phyloP scores from a whole-genome alignment of 2,797 vertebrate species.

The Trachurus trachurus region DNA sequence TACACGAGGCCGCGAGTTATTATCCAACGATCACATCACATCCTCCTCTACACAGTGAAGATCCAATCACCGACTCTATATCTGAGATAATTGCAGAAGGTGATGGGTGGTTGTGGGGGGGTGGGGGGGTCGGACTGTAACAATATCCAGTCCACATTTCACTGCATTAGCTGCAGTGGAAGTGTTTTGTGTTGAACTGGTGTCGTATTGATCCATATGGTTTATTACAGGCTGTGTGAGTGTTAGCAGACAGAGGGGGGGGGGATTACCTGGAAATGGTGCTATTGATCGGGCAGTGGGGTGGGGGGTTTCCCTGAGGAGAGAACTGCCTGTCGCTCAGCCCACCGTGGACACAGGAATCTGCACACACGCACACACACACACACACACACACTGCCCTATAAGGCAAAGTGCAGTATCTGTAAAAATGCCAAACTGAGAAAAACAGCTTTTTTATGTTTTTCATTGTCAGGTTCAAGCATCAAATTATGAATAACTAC shows the following conservation, averaged over 20 bases:
- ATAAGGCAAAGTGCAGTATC: too few relatives aligned
- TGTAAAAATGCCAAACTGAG: too few relatives aligned
- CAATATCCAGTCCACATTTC: constrained; percentile 59
- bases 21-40: constrained; percentile 1
- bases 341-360: constrained; percentile 37
- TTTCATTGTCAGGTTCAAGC: too few relatives aligned
- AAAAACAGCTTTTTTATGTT: too few relatives aligned
- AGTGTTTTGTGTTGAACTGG: constrained; percentile 71
- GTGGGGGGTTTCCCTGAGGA: constrained; percentile 53
- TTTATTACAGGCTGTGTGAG: constrained; percentile 73
- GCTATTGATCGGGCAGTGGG: constrained; percentile 66
- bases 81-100: constrained; percentile 23
- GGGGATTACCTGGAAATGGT: constrained; percentile 78
- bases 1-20: not conserved
- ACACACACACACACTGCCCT: too few relatives aligned
- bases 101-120: constrained; percentile 5
- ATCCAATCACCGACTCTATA: constrained; percentile 14
- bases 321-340: constrained; percentile 51
- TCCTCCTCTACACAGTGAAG: not conserved
- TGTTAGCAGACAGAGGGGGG: constrained; percentile 66
- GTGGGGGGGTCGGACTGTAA: constrained; percentile 23
- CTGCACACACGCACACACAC: constrained; percentile 39
- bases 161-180: constrained; percentile 62
- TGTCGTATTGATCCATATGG: constrained; percentile 74
- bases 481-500: too few relatives aligned